Percentiles rank a stretch among this genome's conserved stretches.
phyloP scores from a whole-genome alignment of 2,113 vertebrate species.

The Oryzias melastigma region DNA sequence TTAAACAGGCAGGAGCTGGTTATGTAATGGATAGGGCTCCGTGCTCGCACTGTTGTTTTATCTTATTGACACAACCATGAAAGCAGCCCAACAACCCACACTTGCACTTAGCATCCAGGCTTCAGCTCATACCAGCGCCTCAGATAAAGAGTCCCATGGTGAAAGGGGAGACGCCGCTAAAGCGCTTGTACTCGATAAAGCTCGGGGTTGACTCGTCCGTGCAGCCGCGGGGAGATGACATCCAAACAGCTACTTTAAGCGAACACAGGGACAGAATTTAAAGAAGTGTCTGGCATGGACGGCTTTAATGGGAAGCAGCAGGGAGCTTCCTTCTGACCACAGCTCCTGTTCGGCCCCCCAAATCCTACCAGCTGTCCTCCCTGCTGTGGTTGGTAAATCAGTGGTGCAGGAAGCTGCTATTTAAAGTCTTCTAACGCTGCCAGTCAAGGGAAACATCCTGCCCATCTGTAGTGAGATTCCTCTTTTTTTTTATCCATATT shows the following conservation, averaged over 20 bases:
- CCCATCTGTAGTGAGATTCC: background rate
- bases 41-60: conserved; percentile 57
- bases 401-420: conserved; percentile 19
- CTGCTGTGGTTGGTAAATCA: conserved; percentile 25
- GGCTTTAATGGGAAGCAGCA: conserved; percentile 31
- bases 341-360: conserved; percentile 9
- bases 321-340: conserved; percentile 29
- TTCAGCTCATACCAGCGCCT: conserved; percentile 52
- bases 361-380: conserved; percentile 31
- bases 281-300: conserved; percentile 31
- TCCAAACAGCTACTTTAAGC: conserved; percentile 58
- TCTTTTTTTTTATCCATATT: conserved; percentile 7
- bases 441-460: conserved; percentile 14
- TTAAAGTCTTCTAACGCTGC: conserved; percentile 31
- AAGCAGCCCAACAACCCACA: conserved; percentile 59
- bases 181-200: conserved; percentile 53
- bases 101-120: conserved; percentile 63
- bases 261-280: conserved; percentile 41
- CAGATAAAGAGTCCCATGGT: conserved; percentile 55
- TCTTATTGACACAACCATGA: conserved; percentile 61
- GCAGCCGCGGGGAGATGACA: conserved; percentile 34
- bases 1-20: conserved; percentile 36
- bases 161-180: conserved; percentile 45
- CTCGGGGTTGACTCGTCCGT: conserved; percentile 12
- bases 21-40: conserved; percentile 51